Base-by-base conservation (phyloP, 1,140 invertebrate species). In the Camponotus vicinus region DNA sequence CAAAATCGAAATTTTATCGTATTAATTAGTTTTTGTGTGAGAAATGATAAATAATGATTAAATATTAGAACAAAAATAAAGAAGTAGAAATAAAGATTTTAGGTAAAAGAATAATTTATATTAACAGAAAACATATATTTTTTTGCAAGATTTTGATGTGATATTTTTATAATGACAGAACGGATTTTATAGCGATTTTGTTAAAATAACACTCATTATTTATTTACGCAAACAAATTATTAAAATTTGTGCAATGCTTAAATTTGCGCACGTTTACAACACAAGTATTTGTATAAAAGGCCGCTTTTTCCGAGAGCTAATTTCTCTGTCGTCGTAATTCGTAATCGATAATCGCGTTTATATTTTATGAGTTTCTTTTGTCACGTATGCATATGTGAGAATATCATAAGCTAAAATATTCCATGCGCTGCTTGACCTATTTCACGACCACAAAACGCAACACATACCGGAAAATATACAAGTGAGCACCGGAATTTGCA, bases 391-490 rank as follows among this genome's bases (percentile, higher is more conserved):
- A 70, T 79, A 85, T 85, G 63, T 86, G n/a, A n/a, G 18, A 75
- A 83, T 82, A 86, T 85, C 77, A 67, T 71, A 78, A 88, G 64
- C 75, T 85, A 73, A 78, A 86, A 86, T 86, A 88, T 82, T 78
- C 88, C 90, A 92, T 89, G 84, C 88, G 86, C 91, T 91, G 91
- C 85, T 89, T 93, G 93, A 94, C 93, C 93, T 88, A 93, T 94
- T 94, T 94, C 73, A 87, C 87, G 85, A 92, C 89, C 91, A 86
- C 77, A 92, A 92, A 93, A 89, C 63, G 88, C 61, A 61, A 42
- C 32, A 42, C 55, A 13, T 7, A 27, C 32, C 52, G 69, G 49
- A 83, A 71, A 75, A 75, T 75, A 83, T 18, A 40, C 55, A 61
- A 37, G 8, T 45, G 67, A 42, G 67, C 27, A 27, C 6, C 3